Conservation (phyloP, 2,888 invertebrate genomes). For the Orchestes rusci region DNA sequence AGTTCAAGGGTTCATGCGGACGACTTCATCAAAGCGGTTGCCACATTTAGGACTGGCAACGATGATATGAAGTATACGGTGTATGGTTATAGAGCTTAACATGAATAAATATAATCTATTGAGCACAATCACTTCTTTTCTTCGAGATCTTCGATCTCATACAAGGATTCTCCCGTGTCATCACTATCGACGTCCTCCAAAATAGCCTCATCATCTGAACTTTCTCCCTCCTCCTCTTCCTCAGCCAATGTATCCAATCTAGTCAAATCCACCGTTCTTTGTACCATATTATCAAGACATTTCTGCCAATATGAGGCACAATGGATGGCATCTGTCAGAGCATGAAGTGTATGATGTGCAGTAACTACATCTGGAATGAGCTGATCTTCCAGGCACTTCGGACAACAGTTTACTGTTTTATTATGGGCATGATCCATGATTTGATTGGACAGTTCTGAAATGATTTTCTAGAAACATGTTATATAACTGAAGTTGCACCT, state of each 20-base stretch:
- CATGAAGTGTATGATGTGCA: slow-evolving; percentile 37
- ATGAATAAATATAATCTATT: too few species aligned
- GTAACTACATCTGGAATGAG: slow-evolving; percentile 36
- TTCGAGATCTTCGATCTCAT: slow-evolving; percentile 30
- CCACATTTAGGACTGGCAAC: too few species aligned
- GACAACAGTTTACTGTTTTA: slow-evolving; percentile 38
- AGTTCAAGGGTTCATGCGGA: too few species aligned
- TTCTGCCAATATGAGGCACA: slow-evolving; percentile 39
- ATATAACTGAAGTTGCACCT: slow-evolving; percentile 8
- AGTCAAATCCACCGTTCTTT: slow-evolving; percentile 33
- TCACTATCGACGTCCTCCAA: slow-evolving; percentile 14
- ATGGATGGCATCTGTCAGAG: slow-evolving; percentile 39
- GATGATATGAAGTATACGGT: too few species aligned
- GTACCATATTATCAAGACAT: slow-evolving; percentile 36
- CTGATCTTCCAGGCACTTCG: slow-evolving; percentile 38
- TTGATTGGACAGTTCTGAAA: slow-evolving; percentile 33
- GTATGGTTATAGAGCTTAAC: too few species aligned
- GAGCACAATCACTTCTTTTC: too few species aligned
- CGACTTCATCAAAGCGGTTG: too few species aligned
- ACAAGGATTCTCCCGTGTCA: slow-evolving; percentile 28
- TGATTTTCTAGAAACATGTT: too few species aligned
- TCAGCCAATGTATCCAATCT: not conserved
- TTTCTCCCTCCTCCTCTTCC: too few species aligned
- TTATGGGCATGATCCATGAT: slow-evolving; percentile 37
- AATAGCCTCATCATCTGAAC: slow-evolving; percentile 19